These are phyloP conservation scores for Eulemur rufifrons DNA, from an alignment of 2,113 vertebrate species.

Conservation along the genomic window DNA sequence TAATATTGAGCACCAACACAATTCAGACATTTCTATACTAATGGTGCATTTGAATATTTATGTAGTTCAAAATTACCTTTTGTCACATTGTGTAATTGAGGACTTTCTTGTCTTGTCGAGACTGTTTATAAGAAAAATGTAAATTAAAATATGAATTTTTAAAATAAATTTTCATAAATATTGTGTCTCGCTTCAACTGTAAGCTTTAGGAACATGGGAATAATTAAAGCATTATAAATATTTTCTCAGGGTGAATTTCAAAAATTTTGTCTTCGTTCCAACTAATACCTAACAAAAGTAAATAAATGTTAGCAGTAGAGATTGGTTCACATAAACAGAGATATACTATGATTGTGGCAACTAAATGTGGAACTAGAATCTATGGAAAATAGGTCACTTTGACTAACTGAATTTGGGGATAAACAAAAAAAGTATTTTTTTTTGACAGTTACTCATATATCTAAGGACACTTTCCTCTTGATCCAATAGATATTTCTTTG, in stretches of 20 bases:
- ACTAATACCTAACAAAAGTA: neutral
- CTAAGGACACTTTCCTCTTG: neutral
- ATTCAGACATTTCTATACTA: neutral
- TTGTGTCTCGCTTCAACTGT: neutral
- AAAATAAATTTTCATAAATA: neutral
- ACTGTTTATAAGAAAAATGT: slow-evolving; percentile 45
- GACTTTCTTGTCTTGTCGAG: slow-evolving; percentile 70
- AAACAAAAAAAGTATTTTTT: neutral
- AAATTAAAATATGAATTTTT: slow-evolving; percentile 33
- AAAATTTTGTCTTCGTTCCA: neutral
- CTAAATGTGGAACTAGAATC: neutral
- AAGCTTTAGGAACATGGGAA: neutral
- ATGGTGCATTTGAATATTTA: neutral
- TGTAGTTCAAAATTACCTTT: slow-evolving; percentile 74
- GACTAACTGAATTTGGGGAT: neutral
- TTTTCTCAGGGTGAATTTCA: neutral
- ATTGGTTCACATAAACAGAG: neutral
- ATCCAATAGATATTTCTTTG: neutral
- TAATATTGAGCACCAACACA: neutral
- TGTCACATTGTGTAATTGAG: slow-evolving; percentile 75
- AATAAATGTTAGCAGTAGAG: neutral
- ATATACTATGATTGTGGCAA: neutral
- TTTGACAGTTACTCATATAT: neutral
- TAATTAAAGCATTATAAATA: neutral
- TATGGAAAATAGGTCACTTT: neutral